Percentiles rank a stretch among this genome's conserved stretches.
Evolutionary conservation across 2,888 invertebrate genomes (phyloP).

Genomic region (Drosophila anceps): DNA sequence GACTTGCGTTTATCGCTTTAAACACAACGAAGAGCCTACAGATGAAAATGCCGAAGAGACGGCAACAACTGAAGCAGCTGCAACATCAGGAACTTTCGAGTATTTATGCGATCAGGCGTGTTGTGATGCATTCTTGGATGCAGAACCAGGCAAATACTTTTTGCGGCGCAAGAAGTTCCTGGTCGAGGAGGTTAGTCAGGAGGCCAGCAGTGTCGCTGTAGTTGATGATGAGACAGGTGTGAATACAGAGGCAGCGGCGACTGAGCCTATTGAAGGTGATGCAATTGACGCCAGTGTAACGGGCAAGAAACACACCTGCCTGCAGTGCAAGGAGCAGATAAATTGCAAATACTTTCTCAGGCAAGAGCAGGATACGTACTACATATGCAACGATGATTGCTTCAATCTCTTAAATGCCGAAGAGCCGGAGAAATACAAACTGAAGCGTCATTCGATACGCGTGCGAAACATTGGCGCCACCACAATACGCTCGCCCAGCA

Average conservation of each 20-base stretch:
- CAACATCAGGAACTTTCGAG: slow-evolving; percentile 73
- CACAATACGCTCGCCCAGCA: slow-evolving; percentile 71
- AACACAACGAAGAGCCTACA: slow-evolving; percentile 83
- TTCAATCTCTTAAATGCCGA: slow-evolving; percentile 86
- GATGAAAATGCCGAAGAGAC: slow-evolving; percentile 26
- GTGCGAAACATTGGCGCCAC: slow-evolving; percentile 84
- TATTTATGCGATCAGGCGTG: slow-evolving; percentile 87
- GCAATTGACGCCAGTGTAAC: slow-evolving; percentile 10
- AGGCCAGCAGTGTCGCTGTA: slow-evolving; percentile 18
- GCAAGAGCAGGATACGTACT: slow-evolving; percentile 86
- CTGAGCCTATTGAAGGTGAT: slow-evolving; percentile 6
- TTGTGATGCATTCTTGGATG: slow-evolving; percentile 86
- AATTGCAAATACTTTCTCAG: slow-evolving; percentile 86
- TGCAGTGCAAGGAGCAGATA: slow-evolving; percentile 86
- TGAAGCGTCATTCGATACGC: slow-evolving; percentile 84
- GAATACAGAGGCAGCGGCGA: slow-evolving; percentile 11
- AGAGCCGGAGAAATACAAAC: slow-evolving; percentile 85
- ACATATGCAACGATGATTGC: slow-evolving; percentile 88
- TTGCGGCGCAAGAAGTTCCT: slow-evolving; percentile 86
- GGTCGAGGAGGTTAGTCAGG: slow-evolving; percentile 85
- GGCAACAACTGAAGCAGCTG: neutral
- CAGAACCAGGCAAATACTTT: slow-evolving; percentile 87
- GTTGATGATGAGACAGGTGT: slow-evolving; percentile 24
- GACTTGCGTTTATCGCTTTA: slow-evolving; percentile 82
- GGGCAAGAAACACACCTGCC: slow-evolving; percentile 82